Base-by-base conservation (phyloP, 1,140 invertebrate species). In the Drosophila oshimai region DNA sequence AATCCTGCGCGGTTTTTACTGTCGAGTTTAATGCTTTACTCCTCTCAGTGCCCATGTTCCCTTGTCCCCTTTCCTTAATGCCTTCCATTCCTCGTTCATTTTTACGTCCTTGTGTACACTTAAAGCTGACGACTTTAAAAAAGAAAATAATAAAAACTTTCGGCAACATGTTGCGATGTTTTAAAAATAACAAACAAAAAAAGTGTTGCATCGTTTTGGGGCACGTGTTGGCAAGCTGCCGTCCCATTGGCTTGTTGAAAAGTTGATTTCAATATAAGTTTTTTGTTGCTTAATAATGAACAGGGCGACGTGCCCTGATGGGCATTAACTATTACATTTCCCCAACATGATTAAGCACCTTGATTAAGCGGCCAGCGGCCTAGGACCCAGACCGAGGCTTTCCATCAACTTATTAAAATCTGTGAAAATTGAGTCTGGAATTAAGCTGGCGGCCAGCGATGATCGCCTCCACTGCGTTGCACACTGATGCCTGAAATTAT, bases 251-350 rank as follows among this genome's bases (percentile, higher is more conserved):
- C 39, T 41, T 41, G 39, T 41, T 41, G 3, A 20, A 41, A 41
- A 41, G 39, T 41, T 41, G 39, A 41, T 41, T 41, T 41, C 39
- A 41, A 41, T 41, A 22, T 41, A 41, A 41, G 37, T 41, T 41
- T 41, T 41, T 22, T 41, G 37, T 41, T 22, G n/a, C 37, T 17
- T 22, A 22, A 22, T 41, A 41, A 22, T 22, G 37, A 41, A 41
- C 18, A 41, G 37, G 37, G 37, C 37, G 37, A 22, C 18, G 12
- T 7, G 18, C 37, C 37, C 37, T 22, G 18, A 20, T 18, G 37
- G 37, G 37, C 18, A 22, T 41, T 41, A 41, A 41, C 37, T 41
- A 22, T 22, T 22, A 22, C 6, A 41, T 41, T 41, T 41, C 22
- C 18, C 6, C 6, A 41, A 12, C 37, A 41, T 41, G 18, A 41